Conservation (phyloP, 1,140 invertebrate genomes). For the Calliphora vicina region DNA sequence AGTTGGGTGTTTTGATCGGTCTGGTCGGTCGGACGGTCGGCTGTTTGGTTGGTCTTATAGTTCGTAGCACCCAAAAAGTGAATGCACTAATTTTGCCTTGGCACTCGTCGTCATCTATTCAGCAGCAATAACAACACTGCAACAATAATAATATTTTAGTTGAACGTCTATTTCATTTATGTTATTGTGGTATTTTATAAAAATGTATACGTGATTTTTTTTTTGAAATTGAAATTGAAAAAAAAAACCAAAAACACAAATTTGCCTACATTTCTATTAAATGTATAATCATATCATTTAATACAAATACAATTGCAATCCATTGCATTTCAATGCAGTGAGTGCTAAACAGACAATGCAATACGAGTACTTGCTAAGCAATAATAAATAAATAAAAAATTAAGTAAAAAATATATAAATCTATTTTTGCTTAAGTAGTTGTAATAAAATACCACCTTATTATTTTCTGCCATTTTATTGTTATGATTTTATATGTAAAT, state of each 20-base stretch:
- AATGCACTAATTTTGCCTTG: slow-evolving; percentile 62
- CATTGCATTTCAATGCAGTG: no score
- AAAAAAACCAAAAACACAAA: background rate
- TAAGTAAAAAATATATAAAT: no score
- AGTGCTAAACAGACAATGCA: no score
- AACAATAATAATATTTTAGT: background rate
- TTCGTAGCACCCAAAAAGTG: slow-evolving; percentile 55
- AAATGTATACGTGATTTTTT: background rate
- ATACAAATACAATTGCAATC: background rate
- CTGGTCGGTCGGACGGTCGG: slow-evolving; percentile 6
- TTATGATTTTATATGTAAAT: no score
- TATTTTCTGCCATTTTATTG: no score
- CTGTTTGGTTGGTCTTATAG: slow-evolving; percentile 33
- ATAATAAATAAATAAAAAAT: no score
- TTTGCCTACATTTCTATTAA: background rate
- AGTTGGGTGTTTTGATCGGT: background rate
- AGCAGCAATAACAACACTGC: slow-evolving; percentile 11
- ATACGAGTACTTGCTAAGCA: no score
- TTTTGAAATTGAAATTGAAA: no score
- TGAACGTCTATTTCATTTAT: background rate
- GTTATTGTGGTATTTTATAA: background rate
- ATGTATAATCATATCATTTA: background rate
- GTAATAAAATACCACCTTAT: no score
- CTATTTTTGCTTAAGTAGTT: no score
- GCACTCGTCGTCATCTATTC: slow-evolving; percentile 50